Percentiles rank a stretch among this genome's conserved stretches.
Conservation (phyloP, 2,113 vertebrate species). For the Clarias macrocephalus region DNA sequence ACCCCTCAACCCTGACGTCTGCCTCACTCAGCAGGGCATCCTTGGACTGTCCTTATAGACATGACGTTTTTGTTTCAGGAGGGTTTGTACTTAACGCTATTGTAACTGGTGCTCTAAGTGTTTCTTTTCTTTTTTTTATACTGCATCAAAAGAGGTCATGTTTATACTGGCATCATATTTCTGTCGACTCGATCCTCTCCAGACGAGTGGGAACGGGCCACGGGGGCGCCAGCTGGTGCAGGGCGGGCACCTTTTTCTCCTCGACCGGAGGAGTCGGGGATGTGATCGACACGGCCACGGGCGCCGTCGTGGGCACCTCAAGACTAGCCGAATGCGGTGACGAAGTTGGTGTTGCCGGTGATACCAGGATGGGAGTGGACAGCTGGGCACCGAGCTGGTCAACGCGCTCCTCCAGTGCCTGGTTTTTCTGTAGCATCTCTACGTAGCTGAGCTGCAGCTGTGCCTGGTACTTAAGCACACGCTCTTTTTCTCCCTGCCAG, state of each 20-base stretch:
- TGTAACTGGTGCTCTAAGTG: conserved; percentile 42
- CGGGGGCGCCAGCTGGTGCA: conserved; percentile 74
- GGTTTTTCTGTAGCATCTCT: conserved; percentile 91
- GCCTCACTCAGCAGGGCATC: conserved; percentile 55
- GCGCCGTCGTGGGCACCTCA: conserved; percentile 5
- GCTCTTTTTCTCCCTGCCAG: conserved; percentile 86
- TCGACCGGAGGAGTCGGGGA: conserved; percentile 59
- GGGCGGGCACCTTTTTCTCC: conserved; percentile 74
- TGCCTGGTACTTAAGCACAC: conserved; percentile 88
- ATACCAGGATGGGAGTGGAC: conserved; percentile 52
- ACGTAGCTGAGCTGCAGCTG: conserved; percentile 88
- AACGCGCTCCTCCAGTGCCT: conserved; percentile 82
- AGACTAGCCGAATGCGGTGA: conserved; percentile 57
- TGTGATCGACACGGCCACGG: conserved; percentile 34
- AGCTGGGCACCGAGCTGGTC: conserved; percentile 69
- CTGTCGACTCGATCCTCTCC: conserved; percentile 85
- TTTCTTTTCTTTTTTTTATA: conserved; percentile 34
- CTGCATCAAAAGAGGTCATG: conserved; percentile 46
- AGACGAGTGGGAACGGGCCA: conserved; percentile 73
- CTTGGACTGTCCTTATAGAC: conserved; percentile 51
- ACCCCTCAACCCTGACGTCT: conserved; percentile 50
- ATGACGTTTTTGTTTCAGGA: conserved; percentile 33
- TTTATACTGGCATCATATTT: conserved; percentile 75
- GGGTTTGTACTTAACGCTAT: conserved; percentile 48
- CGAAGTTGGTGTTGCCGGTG: conserved; percentile 61